Evolutionary conservation across 2,797 vertebrate genomes (phyloP), one percentile per base, ranked within the genome.

Genomic region (Naso thynnoides): DNA sequence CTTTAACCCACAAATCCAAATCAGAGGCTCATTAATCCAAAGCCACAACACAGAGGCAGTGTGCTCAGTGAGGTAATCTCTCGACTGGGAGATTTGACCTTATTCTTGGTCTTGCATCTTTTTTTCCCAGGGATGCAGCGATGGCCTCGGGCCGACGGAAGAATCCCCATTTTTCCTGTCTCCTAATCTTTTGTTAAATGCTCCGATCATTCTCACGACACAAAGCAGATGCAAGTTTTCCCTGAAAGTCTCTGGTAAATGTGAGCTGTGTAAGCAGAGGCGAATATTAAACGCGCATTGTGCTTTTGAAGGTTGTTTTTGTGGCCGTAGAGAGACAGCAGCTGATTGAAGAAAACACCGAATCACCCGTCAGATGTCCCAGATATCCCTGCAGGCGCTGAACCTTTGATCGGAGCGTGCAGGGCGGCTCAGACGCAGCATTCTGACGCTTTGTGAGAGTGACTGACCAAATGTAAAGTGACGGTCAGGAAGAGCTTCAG

Each of bases 1-100:
- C 78, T 88, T 83, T 82, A 77, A 78, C 69, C 82, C 70, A 69
- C 61, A 80, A 76, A 70, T 78, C 73, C 66, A 67, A 74, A 79
- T 75, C 48, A 83, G 76, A 74, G 54, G 36, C 24, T 60, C 63
- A 84, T 87, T 84, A 77, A 82, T 83, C 76, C 66, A 48, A 36
- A 77, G 8, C 74, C 67, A 79, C 79, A 66, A 55, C 70, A 70
- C 74, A 58, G 65, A 73, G 62, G 68, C 63, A 56, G 75, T 4
- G 48, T 24, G 56, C 73, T 83, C 70, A 84, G 52, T 0, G n/a
- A 73, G 62, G 61, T 83, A 70, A 87, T 88, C 88, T 79, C 63
- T 79, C 64, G 49, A 19, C 81, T 70, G 78, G 73, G 81, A 81
- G 68, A 64, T 75, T 73, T 68, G 75, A 86, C 79, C 75, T 78